A percentile compares a stretch with the other conserved stretches of the same genome.
Evolutionary conservation across 1,140 invertebrate species (phyloP).

Genomic region (Paracyclopina nana): DNA sequence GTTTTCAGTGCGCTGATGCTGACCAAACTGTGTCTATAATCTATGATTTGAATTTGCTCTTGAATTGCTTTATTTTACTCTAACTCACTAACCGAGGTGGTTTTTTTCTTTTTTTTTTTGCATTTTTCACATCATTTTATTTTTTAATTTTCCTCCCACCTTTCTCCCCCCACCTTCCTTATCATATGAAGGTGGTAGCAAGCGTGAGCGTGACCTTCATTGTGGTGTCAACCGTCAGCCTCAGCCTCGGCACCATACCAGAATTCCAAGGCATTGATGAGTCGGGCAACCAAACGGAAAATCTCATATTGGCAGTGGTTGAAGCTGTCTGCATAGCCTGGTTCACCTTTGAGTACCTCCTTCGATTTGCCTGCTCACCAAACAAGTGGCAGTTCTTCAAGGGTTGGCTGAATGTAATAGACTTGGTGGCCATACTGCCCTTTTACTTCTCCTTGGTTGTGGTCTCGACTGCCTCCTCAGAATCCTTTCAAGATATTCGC

Average conservation of each 20-base stretch:
- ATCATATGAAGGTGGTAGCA: slow-evolving; percentile 64
- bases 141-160: slow-evolving; percentile 1
- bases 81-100: background rate
- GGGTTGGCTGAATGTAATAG: slow-evolving; percentile 25
- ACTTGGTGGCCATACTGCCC: slow-evolving; percentile 25
- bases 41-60: too few species aligned
- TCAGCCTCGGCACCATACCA: slow-evolving; percentile 94
- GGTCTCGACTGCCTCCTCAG: slow-evolving; percentile 7
- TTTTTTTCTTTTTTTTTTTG: background rate
- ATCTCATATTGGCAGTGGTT: slow-evolving; percentile 78
- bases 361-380: slow-evolving; percentile 28
- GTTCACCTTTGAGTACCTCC: slow-evolving; percentile 96
- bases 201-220: slow-evolving; percentile 98
- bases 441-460: slow-evolving; percentile 24
- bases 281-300: slow-evolving; percentile 47
- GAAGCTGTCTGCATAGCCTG: slow-evolving; percentile 98
- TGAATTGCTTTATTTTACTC: background rate
- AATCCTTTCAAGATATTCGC: slow-evolving; percentile 15
- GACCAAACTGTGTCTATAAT: too few species aligned
- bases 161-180: background rate
- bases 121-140: background rate
- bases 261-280: slow-evolving; percentile 61
- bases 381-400: slow-evolving; percentile 23
- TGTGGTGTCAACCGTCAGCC: slow-evolving; percentile 89
- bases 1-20: too few species aligned